Base-by-base conservation (phyloP, 2,113 vertebrate species). In the Rhipidura dahli region DNA sequence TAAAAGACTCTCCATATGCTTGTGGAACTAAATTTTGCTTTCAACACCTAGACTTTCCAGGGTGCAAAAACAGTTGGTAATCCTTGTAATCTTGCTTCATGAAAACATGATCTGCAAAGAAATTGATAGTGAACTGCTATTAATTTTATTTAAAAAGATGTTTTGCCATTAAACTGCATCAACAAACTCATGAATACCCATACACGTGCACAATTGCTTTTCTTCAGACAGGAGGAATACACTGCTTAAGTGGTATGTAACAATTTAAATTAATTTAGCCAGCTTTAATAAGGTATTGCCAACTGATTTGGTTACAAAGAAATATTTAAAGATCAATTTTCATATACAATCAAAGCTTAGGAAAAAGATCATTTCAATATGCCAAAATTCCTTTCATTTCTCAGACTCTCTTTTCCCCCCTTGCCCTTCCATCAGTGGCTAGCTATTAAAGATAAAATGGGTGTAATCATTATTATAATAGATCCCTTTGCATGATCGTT, bases 241-340 rank as follows among this genome's bases (percentile, higher is more conserved):
- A 37, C 33, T 91, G n/a, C 31, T 26, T 73, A 78, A 87, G 39
- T 42, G 19, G 27, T 56, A 4, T 4, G 4, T 39, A 87, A 80
- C 5, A 94, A 90, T 88, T 70, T 60, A 83, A 97, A 96, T 94
- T 93, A 96, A 96, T 95, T 96, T 96, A 90, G 33, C 72, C 63
- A 87, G 40, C 12, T 84, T 96, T 93, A 95, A 83, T 96, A 96
- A 93, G 64, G 31, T 87, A 93, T 87, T 88, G 44, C 40, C 70
- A 81, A 64, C 39, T 50, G 60, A 35, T 86, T 83, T 76, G 69
- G 66, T 92, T 88, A 68, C 54, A 87, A 95, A 96, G 91, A 94
- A 81, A 80, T 69, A 77, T 96, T 86, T 94, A 81, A 93, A 88
- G 59, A 72, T 91, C 70, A 73, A 50, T 90, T 97, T 86, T 94